Percentiles rank a stretch among this genome's conserved stretches.
phyloP scores from a whole-genome alignment of 2,113 vertebrate species.

The Podiceps cristatus region DNA sequence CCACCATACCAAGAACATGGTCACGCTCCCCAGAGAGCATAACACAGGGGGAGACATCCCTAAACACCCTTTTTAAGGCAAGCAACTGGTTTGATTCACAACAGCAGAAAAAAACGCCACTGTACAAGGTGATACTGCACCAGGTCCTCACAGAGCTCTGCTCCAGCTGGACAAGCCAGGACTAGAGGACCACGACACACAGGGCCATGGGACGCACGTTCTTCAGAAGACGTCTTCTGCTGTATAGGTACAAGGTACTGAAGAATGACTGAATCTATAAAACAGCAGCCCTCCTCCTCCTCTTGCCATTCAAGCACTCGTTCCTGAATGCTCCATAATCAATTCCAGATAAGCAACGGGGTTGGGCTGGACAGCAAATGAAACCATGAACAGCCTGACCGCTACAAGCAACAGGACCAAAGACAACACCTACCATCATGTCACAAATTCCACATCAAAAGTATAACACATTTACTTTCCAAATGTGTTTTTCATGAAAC shows the following conservation, averaged over 20 bases:
- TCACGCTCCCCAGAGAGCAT: neutral
- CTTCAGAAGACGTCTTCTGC: neutral
- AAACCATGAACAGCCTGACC: neutral
- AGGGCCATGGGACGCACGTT: fast-evolving
- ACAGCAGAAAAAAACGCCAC: neutral
- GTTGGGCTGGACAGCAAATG: neutral
- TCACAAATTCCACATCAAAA: neutral
- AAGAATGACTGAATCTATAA: neutral
- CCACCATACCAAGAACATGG: neutral
- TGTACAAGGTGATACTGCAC: neutral
- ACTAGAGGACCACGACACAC: neutral
- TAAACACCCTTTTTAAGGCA: neutral
- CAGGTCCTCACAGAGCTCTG: neutral
- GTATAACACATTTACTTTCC: neutral
- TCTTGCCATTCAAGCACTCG: neutral
- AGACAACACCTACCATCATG: neutral
- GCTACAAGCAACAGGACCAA: neutral
- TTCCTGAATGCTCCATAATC: neutral
- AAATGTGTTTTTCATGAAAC: neutral
- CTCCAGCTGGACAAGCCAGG: neutral
- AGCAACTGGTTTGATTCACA: neutral
- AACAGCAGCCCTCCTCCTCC: neutral
- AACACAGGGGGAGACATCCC: neutral
- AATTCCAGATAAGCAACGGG: neutral
- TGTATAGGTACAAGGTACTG: fast-evolving